Evolutionary conservation across 2,888 invertebrate species (phyloP).

Genomic region (Xestobium rufovillosum): DNA sequence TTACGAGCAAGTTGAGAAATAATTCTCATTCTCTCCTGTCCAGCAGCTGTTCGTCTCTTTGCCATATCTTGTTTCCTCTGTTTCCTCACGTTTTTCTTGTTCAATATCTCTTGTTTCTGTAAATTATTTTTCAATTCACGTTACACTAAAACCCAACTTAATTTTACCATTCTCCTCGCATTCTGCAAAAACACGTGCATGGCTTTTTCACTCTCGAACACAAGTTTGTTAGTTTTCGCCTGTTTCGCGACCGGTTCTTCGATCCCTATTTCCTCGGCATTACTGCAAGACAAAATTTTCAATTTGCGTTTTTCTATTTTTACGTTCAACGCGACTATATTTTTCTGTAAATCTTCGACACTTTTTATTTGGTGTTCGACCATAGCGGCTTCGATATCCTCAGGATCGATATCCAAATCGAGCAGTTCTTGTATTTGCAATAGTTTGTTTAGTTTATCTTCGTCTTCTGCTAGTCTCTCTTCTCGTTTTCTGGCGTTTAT

Average conservation of each 20-base stretch:
- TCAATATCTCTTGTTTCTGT: slow-evolving; percentile 62
- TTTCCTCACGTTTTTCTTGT: slow-evolving; percentile 64
- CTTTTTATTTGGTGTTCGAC: slow-evolving; percentile 68
- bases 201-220: slow-evolving; percentile 40
- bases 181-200: slow-evolving; percentile 47
- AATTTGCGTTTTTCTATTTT: slow-evolving; percentile 72
- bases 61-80: slow-evolving; percentile 84
- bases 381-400: slow-evolving; percentile 53
- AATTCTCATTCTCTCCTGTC: slow-evolving; percentile 90
- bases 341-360: slow-evolving; percentile 72
- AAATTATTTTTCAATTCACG: slow-evolving; percentile 9
- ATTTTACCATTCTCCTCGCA: slow-evolving; percentile 54
- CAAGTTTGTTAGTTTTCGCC: slow-evolving; percentile 39
- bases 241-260: slow-evolving; percentile 34
- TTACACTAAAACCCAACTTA: not conserved
- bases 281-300: slow-evolving; percentile 63
- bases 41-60: slow-evolving; percentile 81
- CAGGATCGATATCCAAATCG: slow-evolving; percentile 67
- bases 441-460: slow-evolving; percentile 73
- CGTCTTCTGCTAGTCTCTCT: slow-evolving; percentile 81
- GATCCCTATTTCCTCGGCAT: slow-evolving; percentile 52
- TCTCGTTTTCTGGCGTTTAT: slow-evolving; percentile 84
- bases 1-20: slow-evolving; percentile 81
- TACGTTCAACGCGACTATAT: slow-evolving; percentile 58
- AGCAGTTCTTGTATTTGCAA: slow-evolving; percentile 67